Evolutionary conservation across 2,797 vertebrate species (phyloP), one percentile per base, ranked within the genome.

Genomic region (Danio albolineatus): DNA sequence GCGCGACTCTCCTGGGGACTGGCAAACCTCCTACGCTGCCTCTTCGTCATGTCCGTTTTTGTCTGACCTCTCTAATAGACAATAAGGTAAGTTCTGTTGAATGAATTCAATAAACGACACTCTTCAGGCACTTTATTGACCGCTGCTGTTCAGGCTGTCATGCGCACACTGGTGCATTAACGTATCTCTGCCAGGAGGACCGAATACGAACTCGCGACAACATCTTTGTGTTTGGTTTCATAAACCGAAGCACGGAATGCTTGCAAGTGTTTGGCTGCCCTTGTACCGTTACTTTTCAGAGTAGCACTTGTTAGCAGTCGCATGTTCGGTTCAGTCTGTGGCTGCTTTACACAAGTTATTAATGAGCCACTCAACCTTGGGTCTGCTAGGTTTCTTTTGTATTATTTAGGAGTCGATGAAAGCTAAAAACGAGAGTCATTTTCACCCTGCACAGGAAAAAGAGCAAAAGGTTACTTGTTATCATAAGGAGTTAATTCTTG

Each of bases 71-170:
- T 57, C 21, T 41, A 6, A 19, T 79, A 73, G 10, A 75, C 6
- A 19, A 38, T 44, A 44, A 79, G 81, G 81, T 82, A 73, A 82
- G 81, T 82, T 73, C 4, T 56, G 70, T 44, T 57, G 14, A 44
- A 44, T 44, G 28, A 28, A 43, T 36, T 59, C 6, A 16, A 21
- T 44, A n/a, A 57, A 59, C 2, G 17, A 57, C 39, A 44, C 41
- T 46, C 13, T 10, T 10, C 3, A 4, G 14, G 4, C 12, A 44
- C 61, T 64, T 64, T 44, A 64, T 41, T 28, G 28, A 28, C 28
- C 36, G 10, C 39, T 13, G 17, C 7, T n/a, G 60, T 16, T 7
- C 3, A 46, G 8, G 1, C 16, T 17, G n/a, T 1, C 43, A 48
- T 17, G 56, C 28, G 28, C 12, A 43, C 69, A 46, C 14, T 21